Base-by-base conservation (phyloP, 2,888 invertebrate genomes). In the Trachelus tabidus region DNA sequence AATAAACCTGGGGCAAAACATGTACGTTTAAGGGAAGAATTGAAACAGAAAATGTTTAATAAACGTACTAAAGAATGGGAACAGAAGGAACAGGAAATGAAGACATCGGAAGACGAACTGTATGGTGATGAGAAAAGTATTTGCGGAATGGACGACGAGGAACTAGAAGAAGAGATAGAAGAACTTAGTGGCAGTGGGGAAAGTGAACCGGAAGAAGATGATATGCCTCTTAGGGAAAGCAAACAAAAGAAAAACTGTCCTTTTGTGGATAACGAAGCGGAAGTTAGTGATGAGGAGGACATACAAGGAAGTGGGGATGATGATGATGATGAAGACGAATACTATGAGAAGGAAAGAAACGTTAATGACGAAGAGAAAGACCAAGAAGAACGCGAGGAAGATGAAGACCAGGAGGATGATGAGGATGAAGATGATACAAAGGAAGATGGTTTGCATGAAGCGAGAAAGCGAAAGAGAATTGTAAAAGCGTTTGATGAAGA, bases 1-100 rank as follows among this genome's bases (percentile, higher is more conserved):
- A 92, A 92, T 56, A 94, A 94, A 88, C 96, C 96, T 71, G 97
- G 97, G 0, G 94, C 94, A 3, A 95, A 95, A 84, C 93, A 96
- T 82, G 90, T 93, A n/a, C 94, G 94, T 84, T 92, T 98, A 76
- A 95, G 95, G 87, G 94, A 94, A 80, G 94, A 95, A 81, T 92
- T 98, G 3, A 94, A 95, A 86, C 92, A 93, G 23, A 93, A 95
- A 90, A 97, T 98, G 87, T 94, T 94, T 3, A 93, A 94, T 81
- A 95, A 95, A 85, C 92, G 96, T 75, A 94, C 94, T 69, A 93
- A 95, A 79, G 95, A 96, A 84, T 94, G 97, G 94, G 93, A 94
- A 77, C 94, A 95, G 85, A 94, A 94, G 75, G 92, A 94, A 37
- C 94, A 95, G 79, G 90, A 92, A 88, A 89, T 83, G 87, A 87